These are phyloP conservation scores for Phylloscopus whistleri DNA, from an alignment of 2,113 vertebrate genomes.

Conservation along the genomic window DNA sequence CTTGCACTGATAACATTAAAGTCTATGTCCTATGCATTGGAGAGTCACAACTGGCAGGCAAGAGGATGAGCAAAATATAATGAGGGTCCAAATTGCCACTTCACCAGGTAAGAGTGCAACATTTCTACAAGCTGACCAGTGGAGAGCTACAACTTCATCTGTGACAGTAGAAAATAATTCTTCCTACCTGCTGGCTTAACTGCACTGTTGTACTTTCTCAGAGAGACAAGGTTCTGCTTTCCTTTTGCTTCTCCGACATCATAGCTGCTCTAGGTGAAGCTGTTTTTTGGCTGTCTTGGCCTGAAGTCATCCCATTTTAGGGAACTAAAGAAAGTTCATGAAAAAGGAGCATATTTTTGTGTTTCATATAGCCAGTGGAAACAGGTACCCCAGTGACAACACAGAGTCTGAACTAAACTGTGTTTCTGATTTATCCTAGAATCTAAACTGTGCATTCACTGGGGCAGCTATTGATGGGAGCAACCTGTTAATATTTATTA, in stretches of 20 bases:
- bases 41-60: not conserved
- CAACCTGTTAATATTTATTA: not conserved
- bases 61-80: not conserved
- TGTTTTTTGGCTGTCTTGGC: not conserved
- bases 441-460: not conserved
- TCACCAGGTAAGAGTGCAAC: not conserved
- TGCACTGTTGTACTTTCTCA: not conserved
- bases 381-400: not conserved
- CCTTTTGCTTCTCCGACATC: not conserved
- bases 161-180: not conserved
- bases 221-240: not conserved
- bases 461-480: not conserved
- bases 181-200: not conserved
- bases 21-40: not conserved
- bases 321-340: not conserved
- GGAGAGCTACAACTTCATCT: not conserved
- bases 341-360: not conserved
- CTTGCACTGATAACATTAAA: not conserved
- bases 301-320: not conserved
- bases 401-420: not conserved
- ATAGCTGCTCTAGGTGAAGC: not conserved
- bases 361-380: not conserved
- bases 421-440: not conserved
- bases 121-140: not conserved
- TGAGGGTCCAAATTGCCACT: not conserved